phyloP scores from a whole-genome alignment of 2,113 vertebrate genomes.

The Pantherophis guttatus region DNA sequence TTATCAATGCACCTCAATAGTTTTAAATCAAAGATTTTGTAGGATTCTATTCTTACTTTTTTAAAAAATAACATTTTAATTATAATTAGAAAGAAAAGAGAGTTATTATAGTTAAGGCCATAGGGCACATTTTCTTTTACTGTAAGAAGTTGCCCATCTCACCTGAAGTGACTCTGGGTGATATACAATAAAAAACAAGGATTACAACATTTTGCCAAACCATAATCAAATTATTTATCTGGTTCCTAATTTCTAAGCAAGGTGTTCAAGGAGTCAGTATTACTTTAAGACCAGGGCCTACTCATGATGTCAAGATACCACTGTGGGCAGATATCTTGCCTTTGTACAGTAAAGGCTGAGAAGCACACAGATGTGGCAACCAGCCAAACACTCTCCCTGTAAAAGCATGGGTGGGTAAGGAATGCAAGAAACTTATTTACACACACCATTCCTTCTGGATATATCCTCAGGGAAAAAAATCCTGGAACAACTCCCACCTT shows the following conservation, averaged over 20 bases:
- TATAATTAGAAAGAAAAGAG: neutral
- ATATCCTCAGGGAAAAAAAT: conserved; percentile 26
- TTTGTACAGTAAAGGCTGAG: neutral
- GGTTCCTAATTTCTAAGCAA: neutral
- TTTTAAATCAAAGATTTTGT: neutral
- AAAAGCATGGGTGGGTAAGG: conserved; percentile 3
- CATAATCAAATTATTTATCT: neutral
- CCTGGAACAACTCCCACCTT: conserved; percentile 6
- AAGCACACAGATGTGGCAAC: neutral
- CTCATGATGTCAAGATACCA: neutral
- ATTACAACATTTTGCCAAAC: neutral
- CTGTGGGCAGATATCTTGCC: neutral
- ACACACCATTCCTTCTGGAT: neutral
- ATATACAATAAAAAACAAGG: neutral
- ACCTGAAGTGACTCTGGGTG: neutral
- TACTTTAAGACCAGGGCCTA: neutral
- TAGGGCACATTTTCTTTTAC: neutral
- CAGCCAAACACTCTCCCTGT: conserved; percentile 4
- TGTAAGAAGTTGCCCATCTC: neutral
- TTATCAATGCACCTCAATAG: neutral
- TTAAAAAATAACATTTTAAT: neutral
- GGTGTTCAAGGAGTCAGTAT: neutral
- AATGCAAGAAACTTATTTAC: neutral
- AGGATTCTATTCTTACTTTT: neutral
- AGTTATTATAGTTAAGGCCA: neutral